These are phyloP conservation scores for Charina bottae DNA, from an alignment of 2,113 vertebrate species.

Conservation along the genomic window DNA sequence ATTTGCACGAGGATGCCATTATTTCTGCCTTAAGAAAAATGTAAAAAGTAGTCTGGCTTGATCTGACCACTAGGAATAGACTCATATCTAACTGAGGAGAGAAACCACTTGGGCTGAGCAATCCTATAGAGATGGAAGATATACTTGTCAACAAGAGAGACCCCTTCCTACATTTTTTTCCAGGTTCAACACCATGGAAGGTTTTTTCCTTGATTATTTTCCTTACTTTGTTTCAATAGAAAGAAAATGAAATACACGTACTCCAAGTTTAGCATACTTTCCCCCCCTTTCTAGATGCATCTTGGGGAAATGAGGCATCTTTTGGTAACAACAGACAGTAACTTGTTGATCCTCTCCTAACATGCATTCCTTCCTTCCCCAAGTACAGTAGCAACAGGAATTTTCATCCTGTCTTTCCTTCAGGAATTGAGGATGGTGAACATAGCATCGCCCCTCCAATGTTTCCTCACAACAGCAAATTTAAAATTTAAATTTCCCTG, in stretches of 20 bases:
- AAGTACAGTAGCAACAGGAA: not conserved
- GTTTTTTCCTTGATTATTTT: too few relatives aligned
- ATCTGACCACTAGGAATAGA: not conserved
- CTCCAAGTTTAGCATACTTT: not conserved
- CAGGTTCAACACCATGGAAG: not conserved
- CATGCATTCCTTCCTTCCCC: not conserved
- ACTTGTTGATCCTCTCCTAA: not conserved
- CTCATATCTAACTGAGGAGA: not conserved
- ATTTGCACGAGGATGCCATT: not conserved
- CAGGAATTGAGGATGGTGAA: not conserved
- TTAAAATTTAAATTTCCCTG: not conserved
- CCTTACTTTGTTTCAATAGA: not conserved
- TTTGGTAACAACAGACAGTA: not conserved
- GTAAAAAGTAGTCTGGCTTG: not conserved
- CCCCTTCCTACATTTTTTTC: not conserved
- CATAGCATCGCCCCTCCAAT: not conserved
- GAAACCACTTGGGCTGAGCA: not conserved
- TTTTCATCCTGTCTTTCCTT: not conserved
- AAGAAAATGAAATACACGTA: not conserved
- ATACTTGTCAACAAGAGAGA: not conserved
- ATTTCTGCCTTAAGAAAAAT: not conserved
- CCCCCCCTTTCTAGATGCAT: not conserved
- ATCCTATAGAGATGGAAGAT: not conserved
- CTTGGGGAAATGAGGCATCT: not conserved
- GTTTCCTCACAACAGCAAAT: not conserved